These are phyloP conservation scores for Conomelus anceps DNA, from an alignment of 2,888 invertebrate species.

Conservation along the genomic window DNA sequence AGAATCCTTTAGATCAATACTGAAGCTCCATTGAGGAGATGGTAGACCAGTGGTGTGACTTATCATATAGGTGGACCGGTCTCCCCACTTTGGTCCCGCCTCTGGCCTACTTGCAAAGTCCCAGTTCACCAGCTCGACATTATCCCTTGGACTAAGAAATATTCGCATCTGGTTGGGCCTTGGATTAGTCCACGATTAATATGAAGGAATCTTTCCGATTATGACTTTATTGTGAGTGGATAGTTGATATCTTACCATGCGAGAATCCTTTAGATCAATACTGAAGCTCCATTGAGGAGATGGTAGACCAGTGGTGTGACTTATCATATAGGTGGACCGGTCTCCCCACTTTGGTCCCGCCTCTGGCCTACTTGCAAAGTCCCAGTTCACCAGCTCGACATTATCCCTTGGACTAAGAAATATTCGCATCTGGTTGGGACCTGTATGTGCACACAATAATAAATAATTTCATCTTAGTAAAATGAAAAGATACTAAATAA, in stretches of 20 bases:
- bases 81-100: slow-evolving; percentile 20
- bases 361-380: slow-evolving; percentile 13
- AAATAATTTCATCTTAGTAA: not conserved
- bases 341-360: slow-evolving; percentile 21
- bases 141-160: slow-evolving; percentile 24
- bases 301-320: slow-evolving; percentile 19
- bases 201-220: too few relatives aligned
- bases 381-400: slow-evolving; percentile 23
- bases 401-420: slow-evolving; percentile 24
- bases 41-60: slow-evolving; percentile 21
- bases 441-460: slow-evolving; percentile 10
- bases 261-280: slow-evolving; percentile 24
- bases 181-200: not conserved
- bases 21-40: slow-evolving; percentile 19
- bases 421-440: slow-evolving; percentile 28
- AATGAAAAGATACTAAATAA: not conserved
- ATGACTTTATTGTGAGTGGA: not conserved
- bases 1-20: slow-evolving; percentile 24
- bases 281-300: slow-evolving; percentile 19
- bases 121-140: slow-evolving; percentile 23
- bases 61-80: slow-evolving; percentile 26
- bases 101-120: slow-evolving; percentile 17
- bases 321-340: slow-evolving; percentile 27
- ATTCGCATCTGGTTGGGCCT: slow-evolving; percentile 26
- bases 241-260: not conserved